Base-by-base conservation (phyloP, 2,888 invertebrate species). In the Parthenolecanium corni region DNA sequence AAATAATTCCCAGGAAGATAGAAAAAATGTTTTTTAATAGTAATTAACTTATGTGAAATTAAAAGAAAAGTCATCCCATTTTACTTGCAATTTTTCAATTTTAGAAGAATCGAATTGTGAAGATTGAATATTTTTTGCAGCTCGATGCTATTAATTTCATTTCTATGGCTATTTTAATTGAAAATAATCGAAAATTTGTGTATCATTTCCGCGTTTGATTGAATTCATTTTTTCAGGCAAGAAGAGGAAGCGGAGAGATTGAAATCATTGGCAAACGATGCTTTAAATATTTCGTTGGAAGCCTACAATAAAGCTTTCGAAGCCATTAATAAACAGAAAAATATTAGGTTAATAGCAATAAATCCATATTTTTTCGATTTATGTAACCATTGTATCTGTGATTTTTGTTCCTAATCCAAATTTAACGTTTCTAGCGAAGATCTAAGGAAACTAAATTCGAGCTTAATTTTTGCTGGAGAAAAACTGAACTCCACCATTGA, bases 271-370 rank as follows among this genome's bases (percentile, higher is more conserved):
- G 89, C 90, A 0, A 82, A 85, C 67, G 83, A 85, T 68, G 91
- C 93, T 0, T 82, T 84, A 67, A 89, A 90, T 69, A 86, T 85
- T 1, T 91, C 94, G 0, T 77, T 81, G 6, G 82, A 84, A 67
- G 93, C 93, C 0, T 85, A 87, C 68, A 81, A 84, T 67, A 76
- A 89, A 52, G 91, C 89, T 0, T 86, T 85, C 70, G 85, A 85
- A 67, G 84, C 87, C 0, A 82, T 87, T 51, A 82, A 80, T 16
- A 80, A 85, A 69, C 86, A 88, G 70, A 80, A 83, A 44, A 84
- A 85, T 71, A 85, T 85, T 44, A 83, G 81, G 82, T 83, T 73
- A 71, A 71, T 70, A n/a, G 16, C 16, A 64, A 38, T 64, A 12
- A 36, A 4, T n/a, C 14, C 36, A 23, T 62, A 14, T 12, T 36